Conservation (phyloP, 37 sponge, comb jelly and placozoan genomes). For the Cliona cf. orientalis region DNA sequence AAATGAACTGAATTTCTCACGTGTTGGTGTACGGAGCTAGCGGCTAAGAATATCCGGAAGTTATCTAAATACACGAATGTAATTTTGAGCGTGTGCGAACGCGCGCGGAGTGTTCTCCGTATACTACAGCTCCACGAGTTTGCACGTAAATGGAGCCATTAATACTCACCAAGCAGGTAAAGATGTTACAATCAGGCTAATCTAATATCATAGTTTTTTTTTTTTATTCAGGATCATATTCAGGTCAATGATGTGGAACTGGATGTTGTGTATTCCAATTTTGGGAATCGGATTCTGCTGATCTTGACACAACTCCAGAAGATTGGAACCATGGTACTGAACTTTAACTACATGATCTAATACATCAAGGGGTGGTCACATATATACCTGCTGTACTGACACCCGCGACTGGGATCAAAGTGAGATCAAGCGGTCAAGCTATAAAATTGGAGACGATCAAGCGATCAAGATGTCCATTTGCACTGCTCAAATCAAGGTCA, state of each 20-base stretch:
- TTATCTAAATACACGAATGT: neutral
- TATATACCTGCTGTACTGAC: too few species aligned
- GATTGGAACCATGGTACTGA: conserved; percentile 40
- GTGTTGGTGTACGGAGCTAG: neutral
- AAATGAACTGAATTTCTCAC: neutral
- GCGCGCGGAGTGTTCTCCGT: too few species aligned
- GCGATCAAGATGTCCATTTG: too few species aligned
- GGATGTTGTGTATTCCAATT: conserved; percentile 38
- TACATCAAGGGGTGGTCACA: too few species aligned
- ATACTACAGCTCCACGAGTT: too few species aligned
- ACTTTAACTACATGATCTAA: neutral
- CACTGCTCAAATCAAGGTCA: too few species aligned
- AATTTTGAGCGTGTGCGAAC: neutral
- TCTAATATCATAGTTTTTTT: neutral
- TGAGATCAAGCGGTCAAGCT: too few species aligned
- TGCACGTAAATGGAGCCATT: neutral
- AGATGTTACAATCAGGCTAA: too few species aligned
- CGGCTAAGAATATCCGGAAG: neutral
- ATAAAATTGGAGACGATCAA: too few species aligned
- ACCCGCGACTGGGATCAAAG: too few species aligned
- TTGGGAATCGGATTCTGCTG: conserved; percentile 30
- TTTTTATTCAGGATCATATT: conserved; percentile 26
- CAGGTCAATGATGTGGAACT: conserved; percentile 2
- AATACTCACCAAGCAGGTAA: conserved; percentile 4
- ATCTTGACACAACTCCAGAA: conserved; percentile 35